phyloP scores from a whole-genome alignment of 2,113 vertebrate species.

The Mastomys coucha region DNA sequence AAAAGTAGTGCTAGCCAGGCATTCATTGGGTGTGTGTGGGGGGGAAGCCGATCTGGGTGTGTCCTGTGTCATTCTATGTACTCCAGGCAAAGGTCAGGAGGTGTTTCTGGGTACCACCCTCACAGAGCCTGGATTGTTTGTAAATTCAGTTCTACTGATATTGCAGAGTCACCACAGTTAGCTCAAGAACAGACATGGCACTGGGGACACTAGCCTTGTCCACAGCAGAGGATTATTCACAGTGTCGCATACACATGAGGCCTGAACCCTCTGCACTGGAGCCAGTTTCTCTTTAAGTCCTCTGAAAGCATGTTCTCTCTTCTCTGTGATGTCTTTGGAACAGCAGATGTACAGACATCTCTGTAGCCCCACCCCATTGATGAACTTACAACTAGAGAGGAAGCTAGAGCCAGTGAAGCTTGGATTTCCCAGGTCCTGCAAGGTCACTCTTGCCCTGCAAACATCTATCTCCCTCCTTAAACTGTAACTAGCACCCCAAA shows the following conservation, averaged over 20 bases:
- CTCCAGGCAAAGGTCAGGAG: not conserved
- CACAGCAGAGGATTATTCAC: rapidly evolving
- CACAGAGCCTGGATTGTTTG: not conserved
- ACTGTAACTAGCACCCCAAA: not conserved
- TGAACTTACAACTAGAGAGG: not conserved
- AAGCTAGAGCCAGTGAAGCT: not conserved
- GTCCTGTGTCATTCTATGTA: not conserved
- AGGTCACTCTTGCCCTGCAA: not conserved
- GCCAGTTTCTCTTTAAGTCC: not conserved
- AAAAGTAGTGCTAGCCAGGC: not conserved
- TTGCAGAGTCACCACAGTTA: not conserved
- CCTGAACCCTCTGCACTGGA: not conserved
- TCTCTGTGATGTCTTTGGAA: not conserved
- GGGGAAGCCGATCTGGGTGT: not conserved
- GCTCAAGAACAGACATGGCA: not conserved
- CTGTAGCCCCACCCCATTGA: not conserved
- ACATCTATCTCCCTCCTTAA: not conserved
- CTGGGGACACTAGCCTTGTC: not conserved
- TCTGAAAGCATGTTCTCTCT: too few species aligned
- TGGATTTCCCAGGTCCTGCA: not conserved
- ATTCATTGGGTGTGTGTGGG: not conserved
- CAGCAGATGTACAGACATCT: too few species aligned
- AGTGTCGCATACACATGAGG: too few species aligned
- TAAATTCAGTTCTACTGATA: not conserved
- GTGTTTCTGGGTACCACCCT: not conserved